Evolutionary conservation across 1,140 invertebrate genomes (phyloP), one percentile per base, ranked within the genome.

Genomic region (Drosophila melanica): DNA sequence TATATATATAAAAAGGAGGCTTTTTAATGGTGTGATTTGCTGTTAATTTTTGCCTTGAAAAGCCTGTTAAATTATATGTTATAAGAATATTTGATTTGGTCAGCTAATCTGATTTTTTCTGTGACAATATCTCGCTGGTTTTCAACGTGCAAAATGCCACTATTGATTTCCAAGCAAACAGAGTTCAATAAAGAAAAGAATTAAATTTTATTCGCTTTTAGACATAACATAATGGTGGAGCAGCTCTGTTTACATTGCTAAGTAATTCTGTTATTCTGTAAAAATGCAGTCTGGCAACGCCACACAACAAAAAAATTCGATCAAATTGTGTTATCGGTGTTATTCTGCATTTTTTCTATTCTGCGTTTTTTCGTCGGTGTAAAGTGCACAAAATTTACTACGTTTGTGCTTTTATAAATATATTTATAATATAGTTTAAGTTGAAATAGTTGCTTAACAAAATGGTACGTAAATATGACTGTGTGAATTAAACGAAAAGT

Each of bases 301-400:
- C 39, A 41, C 14, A 47, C 6, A 10, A n/a, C 27, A 18, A 0
- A 11, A 47, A 12, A 47, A 44, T 48, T 55, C 67, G 67, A 70
- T 70, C 30, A n/a, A 3, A 9, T 12, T n/a, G n/a, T 55, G 35
- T 37, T 60, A 69, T 74, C 64, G 65, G 35, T 62, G 37, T 68
- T 50, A 60, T 62, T 74, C 57, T 74, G 70, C 65, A 74, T 42
- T 68, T 68, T 62, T 59, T 55, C 30, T 67, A 41, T 72, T 72
- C 63, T 55, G 57, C 33, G 69, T 58, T 63, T 77, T 69, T 77
- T 72, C 70, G 47, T 75, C 55, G 54, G 39, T 66, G 33, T 64
- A 44, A 58, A 75, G 66, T 69, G 71, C 58, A 69, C 57, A 50
- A 51, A 55, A 55, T 37, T 45, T 58, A 37, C 35, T 74, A 20